Evolutionary conservation across 2,888 invertebrate species (phyloP).

Genomic region (Proisotoma minuta): DNA sequence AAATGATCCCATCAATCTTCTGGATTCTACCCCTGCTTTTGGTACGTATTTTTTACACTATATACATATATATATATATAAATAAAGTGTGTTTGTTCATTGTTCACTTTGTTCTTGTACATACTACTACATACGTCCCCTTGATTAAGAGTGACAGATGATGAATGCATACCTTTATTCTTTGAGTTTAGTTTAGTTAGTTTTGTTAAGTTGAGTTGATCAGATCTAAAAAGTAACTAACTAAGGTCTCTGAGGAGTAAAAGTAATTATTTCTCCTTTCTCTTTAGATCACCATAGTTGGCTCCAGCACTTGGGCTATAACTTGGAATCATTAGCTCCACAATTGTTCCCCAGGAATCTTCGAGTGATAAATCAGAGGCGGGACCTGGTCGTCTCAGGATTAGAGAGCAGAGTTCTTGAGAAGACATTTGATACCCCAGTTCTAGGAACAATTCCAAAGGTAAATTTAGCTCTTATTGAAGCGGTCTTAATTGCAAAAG

Average conservation of each 20-base stretch:
- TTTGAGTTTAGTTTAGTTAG: too few relatives aligned
- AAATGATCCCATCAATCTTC: conserved; percentile 79
- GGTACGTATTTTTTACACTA: conserved; percentile 39
- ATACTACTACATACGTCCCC: conserved; percentile 6
- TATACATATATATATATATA: not conserved
- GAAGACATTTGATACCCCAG: conserved; percentile 61
- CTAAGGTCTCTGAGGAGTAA: conserved; percentile 5
- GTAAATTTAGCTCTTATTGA: conserved; percentile 2
- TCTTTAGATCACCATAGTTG: conserved; percentile 74
- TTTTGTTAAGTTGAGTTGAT: conserved; percentile 4
- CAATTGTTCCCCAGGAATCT: conserved; percentile 69
- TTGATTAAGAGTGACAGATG: conserved; percentile 16
- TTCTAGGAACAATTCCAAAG: conserved; percentile 58
- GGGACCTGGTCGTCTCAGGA: conserved; percentile 65
- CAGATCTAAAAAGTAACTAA: conserved; percentile 1
- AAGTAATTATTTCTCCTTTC: conserved; percentile 17
- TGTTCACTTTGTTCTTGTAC: not conserved
- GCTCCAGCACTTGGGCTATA: conserved; percentile 78
- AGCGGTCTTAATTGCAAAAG: not conserved
- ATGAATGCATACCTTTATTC: conserved; percentile 10
- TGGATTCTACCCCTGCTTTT: conserved; percentile 38
- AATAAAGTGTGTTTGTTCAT: too few relatives aligned
- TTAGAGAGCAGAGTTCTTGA: conserved; percentile 76
- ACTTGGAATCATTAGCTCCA: conserved; percentile 77
- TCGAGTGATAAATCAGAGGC: conserved; percentile 35